Conservation (phyloP, 2,888 invertebrate species). For the Poecilus cupreus region DNA sequence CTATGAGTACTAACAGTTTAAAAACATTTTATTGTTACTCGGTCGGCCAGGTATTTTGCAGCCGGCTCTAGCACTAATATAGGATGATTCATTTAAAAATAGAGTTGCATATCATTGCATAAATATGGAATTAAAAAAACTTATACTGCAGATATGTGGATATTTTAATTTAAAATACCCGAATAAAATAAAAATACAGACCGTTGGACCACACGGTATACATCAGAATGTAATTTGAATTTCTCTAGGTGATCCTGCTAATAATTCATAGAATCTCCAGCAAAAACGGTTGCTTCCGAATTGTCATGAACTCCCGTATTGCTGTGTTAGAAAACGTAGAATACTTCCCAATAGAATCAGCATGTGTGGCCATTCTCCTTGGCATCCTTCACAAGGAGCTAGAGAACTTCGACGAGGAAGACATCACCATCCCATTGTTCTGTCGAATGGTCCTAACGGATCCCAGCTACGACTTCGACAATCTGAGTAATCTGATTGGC, state of each 20-base stretch:
- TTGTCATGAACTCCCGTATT: slow-evolving; percentile 54
- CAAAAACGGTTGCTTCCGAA: slow-evolving; percentile 55
- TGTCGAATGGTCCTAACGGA: slow-evolving; percentile 45
- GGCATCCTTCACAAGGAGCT: slow-evolving; percentile 37
- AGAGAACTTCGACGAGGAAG: slow-evolving; percentile 10
- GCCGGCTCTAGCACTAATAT: too few species aligned
- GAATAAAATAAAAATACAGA: too few species aligned
- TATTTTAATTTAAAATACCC: too few species aligned
- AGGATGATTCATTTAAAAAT: too few species aligned
- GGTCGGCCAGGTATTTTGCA: too few species aligned
- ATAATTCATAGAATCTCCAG: slow-evolving; percentile 55
- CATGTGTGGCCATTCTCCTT: slow-evolving; percentile 42
- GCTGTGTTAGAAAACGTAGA: slow-evolving; percentile 54
- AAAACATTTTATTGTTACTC: too few species aligned
- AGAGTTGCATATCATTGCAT: too few species aligned
- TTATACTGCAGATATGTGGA: too few species aligned
- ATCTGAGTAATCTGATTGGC: slow-evolving; percentile 41
- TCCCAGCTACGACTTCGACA: slow-evolving; percentile 45
- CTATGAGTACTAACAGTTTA: too few species aligned
- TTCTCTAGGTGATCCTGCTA: slow-evolving; percentile 41
- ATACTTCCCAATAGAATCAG: slow-evolving; percentile 49
- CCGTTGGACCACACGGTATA: too few species aligned
- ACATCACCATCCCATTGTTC: slow-evolving; percentile 37
- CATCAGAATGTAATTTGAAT: too few species aligned
- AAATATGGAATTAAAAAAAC: too few species aligned